Evolutionary conservation across 2,888 invertebrate genomes (phyloP).

Genomic region (Melipona bicolor): DNA sequence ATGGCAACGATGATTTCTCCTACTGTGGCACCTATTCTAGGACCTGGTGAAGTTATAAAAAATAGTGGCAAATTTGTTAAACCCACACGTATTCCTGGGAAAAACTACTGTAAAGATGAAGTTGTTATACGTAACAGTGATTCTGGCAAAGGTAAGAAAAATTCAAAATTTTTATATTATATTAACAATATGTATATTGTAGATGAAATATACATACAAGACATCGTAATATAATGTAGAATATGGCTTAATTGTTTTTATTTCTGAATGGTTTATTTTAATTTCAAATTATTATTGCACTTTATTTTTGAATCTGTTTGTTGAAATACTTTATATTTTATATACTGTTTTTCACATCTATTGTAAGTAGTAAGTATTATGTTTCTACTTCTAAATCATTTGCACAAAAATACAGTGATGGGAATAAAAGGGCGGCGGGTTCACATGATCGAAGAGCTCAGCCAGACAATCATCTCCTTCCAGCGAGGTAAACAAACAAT

Average conservation of each 20-base stretch:
- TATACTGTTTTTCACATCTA: slow-evolving; percentile 42
- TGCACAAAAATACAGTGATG: slow-evolving; percentile 90
- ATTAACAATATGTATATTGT: slow-evolving; percentile 27
- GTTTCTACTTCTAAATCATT: slow-evolving; percentile 74
- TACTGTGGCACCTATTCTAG: slow-evolving; percentile 87
- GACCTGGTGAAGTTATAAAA: slow-evolving; percentile 93
- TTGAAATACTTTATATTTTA: slow-evolving; percentile 17
- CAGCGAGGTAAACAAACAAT: slow-evolving; percentile 94
- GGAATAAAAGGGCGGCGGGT: slow-evolving; percentile 99
- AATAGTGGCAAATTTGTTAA: slow-evolving; percentile 95
- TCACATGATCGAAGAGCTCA: slow-evolving; percentile 99
- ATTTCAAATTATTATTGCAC: slow-evolving; percentile 33
- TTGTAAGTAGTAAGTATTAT: slow-evolving; percentile 59
- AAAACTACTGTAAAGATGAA: slow-evolving; percentile 97
- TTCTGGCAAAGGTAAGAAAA: slow-evolving; percentile 94
- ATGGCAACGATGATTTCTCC: slow-evolving; percentile 83
- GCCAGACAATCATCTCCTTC: slow-evolving; percentile 99
- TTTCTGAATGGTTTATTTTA: slow-evolving; percentile 40
- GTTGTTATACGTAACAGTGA: slow-evolving; percentile 97
- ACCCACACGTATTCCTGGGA: slow-evolving; percentile 95
- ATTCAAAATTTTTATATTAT: neutral
- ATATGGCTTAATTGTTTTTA: slow-evolving; percentile 32
- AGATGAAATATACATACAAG: slow-evolving; percentile 41
- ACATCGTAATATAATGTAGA: slow-evolving; percentile 35
- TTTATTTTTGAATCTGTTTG: slow-evolving; percentile 29